Base-by-base conservation (phyloP, 2,797 vertebrate species). In the Anabas testudineus region DNA sequence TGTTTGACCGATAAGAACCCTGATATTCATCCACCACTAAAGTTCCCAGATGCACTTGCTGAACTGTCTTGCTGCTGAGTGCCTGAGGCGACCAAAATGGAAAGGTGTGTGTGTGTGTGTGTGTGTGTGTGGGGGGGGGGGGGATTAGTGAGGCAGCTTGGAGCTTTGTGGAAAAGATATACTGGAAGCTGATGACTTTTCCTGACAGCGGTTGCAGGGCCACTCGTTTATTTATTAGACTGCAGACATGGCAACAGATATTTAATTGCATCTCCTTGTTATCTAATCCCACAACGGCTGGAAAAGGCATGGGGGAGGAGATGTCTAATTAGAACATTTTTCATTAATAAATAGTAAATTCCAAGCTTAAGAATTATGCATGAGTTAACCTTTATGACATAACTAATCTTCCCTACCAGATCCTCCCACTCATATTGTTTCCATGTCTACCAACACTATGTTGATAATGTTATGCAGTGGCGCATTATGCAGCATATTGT, bases 391-490 rank as follows among this genome's bases (percentile, higher is more conserved):
- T 92, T 90, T 90, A 83, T 64, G 80, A 71, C 71, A 53, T 42
- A 58, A 72, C 75, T 84, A 88, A 92, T 92, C 86, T 89, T 78
- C 54, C 64, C 80, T 32, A 49, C 62, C 83, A 88, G 82, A 84
- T 86, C 78, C 80, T 81, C 65, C 86, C 61, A 54, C 74, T 84
- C 73, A 30, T 62, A 48, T 67, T 78, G 71, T 73, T 71, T 55
- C 56, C 49, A 62, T 30, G 75, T 67, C 76, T 46, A 54, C 67
- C 64, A 75, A 80, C 77, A 81, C 81, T 75, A 67, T 83, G 71
- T 78, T 80, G 84, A 90, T 89, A 87, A 90, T 91, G 87, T 89
- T 86, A 85, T 82, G 79, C 80, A 61, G 84, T 53, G 28, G 73
- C 4, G 10, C 72, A 82, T 83, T 80, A 76, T 87, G 84, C 82